Conservation (phyloP, 2,113 vertebrate species). For the Alligator mississippiensis region DNA sequence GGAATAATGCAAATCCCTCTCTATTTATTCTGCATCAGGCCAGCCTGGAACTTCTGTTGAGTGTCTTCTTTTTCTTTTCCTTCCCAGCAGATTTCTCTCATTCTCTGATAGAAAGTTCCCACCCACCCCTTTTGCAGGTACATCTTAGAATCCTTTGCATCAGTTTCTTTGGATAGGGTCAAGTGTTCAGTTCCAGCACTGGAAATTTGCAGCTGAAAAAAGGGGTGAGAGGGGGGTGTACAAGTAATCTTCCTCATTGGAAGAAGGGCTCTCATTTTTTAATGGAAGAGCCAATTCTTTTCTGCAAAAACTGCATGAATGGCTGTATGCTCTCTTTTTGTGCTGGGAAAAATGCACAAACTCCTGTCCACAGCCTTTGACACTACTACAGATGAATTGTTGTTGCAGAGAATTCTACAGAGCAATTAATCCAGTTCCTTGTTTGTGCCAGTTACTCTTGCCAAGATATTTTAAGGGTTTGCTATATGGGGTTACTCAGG, state of each 20-base stretch:
- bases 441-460: not conserved
- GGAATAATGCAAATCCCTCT: not conserved
- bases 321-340: no score
- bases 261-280: no score
- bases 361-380: not conserved
- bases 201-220: no score
- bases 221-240: no score
- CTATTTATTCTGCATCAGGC: no score
- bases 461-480: not conserved
- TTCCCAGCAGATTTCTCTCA: conserved; percentile 13
- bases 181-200: not conserved
- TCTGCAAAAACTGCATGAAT: no score
- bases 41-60: not conserved
- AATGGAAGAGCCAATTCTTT: no score
- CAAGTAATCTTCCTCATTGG: no score
- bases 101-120: not conserved
- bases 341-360: no score
- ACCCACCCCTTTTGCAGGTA: not conserved
- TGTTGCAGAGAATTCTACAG: not conserved
- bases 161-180: not conserved
- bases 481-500: not conserved
- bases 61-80: not conserved
- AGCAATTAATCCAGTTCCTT: conserved; percentile 2
- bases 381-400: not conserved
- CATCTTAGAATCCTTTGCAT: conserved; percentile 11